phyloP scores from a whole-genome alignment of 92 coral and sea anemone species.

The Diadumene lineata region DNA sequence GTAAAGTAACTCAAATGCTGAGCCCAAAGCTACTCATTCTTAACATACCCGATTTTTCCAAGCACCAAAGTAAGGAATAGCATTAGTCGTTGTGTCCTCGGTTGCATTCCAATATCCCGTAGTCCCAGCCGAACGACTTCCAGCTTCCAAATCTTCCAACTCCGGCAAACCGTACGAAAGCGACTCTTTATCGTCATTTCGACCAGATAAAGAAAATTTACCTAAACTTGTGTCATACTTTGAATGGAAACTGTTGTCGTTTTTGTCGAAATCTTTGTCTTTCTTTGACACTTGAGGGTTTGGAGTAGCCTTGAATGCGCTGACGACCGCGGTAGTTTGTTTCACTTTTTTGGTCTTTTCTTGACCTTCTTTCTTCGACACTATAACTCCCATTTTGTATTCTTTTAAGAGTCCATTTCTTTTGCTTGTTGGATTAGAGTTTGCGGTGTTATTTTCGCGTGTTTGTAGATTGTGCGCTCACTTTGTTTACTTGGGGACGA shows the following conservation, averaged over 20 bases:
- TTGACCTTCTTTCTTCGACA: constrained; percentile 74
- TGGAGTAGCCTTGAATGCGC: constrained; percentile 61
- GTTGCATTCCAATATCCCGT: constrained; percentile 71
- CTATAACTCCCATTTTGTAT: constrained; percentile 76
- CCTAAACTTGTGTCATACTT: constrained; percentile 1
- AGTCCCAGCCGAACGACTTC: constrained; percentile 55
- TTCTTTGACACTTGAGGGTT: neutral
- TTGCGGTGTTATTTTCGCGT: neutral
- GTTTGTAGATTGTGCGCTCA: neutral
- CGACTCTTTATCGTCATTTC: constrained; percentile 60
- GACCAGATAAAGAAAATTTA: constrained; percentile 14
- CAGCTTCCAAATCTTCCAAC: constrained; percentile 39
- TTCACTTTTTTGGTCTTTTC: constrained; percentile 89
- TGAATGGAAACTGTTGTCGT: neutral
- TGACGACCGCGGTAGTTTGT: constrained; percentile 88
- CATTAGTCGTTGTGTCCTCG: constrained; percentile 27
- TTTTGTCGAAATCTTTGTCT: neutral
- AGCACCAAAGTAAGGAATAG: constrained; percentile 83
- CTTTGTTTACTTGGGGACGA: no score
- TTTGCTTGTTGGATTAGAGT: neutral
- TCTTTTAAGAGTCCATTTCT: neutral
- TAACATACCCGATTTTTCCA: constrained; percentile 73
- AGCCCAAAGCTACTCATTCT: no score
- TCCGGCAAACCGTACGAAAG: constrained; percentile 81
- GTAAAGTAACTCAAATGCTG: no score